These are phyloP conservation scores for Hedychridium roseum DNA, from an alignment of 2,888 invertebrate genomes.

Conservation along the genomic window DNA sequence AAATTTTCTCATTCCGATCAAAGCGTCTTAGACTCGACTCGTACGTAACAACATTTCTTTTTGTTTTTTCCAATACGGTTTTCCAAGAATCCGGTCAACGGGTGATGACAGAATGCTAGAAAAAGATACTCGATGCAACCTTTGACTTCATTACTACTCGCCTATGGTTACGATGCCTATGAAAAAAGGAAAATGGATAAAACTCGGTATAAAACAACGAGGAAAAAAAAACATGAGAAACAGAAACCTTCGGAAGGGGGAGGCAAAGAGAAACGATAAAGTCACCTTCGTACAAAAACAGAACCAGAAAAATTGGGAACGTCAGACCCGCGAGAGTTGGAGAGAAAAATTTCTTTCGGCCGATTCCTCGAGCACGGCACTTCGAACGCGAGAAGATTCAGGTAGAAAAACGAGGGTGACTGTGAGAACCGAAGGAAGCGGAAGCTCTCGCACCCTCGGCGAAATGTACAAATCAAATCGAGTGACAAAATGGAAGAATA, in stretches of 20 bases:
- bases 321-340: background rate
- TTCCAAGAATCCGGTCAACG: too few relatives aligned
- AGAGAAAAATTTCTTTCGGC: background rate
- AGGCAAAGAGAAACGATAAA: constrained; percentile 4
- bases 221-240: constrained; percentile 4
- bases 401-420: background rate
- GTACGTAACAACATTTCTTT: too few relatives aligned
- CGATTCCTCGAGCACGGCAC: too few relatives aligned
- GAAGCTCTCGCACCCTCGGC: constrained; percentile 54
- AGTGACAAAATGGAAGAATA: constrained; percentile 37
- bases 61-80: too few relatives aligned
- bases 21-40: too few relatives aligned
- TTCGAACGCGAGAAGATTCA: too few relatives aligned
- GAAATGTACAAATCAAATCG: constrained; percentile 61
- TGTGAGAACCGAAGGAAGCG: background rate
- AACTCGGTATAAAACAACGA: constrained; percentile 7
- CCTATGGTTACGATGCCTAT: constrained; percentile 43
- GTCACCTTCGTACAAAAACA: too few relatives aligned
- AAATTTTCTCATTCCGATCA: too few relatives aligned
- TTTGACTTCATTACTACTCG: constrained; percentile 47
- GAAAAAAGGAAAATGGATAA: constrained; percentile 21
- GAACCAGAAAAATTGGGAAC: background rate
- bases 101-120: too few relatives aligned
- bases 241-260: constrained; percentile 9
- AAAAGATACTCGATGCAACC: constrained; percentile 20